phyloP scores from a whole-genome alignment of 2,797 vertebrate species.

The Hirundo rustica region DNA sequence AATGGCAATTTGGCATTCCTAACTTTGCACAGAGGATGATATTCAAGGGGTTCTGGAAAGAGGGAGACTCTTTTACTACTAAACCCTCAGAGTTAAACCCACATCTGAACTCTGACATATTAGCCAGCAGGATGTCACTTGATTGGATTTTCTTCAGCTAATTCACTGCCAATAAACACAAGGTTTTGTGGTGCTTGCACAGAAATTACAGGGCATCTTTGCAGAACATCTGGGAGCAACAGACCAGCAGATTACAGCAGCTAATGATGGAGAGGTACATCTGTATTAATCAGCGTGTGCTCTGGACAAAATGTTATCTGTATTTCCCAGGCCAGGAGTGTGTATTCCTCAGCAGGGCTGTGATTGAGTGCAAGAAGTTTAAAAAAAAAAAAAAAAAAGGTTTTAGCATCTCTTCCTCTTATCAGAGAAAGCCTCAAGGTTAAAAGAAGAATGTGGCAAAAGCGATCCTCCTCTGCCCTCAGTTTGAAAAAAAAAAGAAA shows the following conservation, averaged over 20 bases:
- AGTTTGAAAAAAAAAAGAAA: not conserved
- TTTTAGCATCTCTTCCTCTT: not conserved
- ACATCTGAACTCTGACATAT: not conserved
- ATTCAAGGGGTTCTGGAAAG: not conserved
- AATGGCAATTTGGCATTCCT: not conserved
- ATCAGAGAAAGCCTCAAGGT: not conserved
- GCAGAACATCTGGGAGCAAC: not conserved
- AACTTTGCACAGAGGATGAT: not conserved
- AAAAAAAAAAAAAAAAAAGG: not conserved
- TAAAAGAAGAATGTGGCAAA: fast-evolving
- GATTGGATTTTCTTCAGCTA: not conserved
- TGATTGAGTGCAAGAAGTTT: not conserved
- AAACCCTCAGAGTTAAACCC: not conserved
- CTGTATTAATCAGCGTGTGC: not conserved
- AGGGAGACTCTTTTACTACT: not conserved
- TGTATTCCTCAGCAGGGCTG: not conserved
- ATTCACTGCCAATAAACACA: not conserved
- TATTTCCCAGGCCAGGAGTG: not conserved
- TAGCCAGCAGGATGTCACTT: not conserved
- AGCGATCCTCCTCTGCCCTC: not conserved
- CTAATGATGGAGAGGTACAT: not conserved
- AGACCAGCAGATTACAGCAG: not conserved
- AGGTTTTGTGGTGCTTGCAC: not conserved
- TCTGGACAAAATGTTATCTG: not conserved
- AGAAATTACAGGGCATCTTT: not conserved